Percentiles rank a stretch among this genome's conserved stretches.
These are phyloP conservation scores for Daktulosphaira vitifoliae DNA, from an alignment of 1,140 invertebrate species.

Conservation along the genomic window DNA sequence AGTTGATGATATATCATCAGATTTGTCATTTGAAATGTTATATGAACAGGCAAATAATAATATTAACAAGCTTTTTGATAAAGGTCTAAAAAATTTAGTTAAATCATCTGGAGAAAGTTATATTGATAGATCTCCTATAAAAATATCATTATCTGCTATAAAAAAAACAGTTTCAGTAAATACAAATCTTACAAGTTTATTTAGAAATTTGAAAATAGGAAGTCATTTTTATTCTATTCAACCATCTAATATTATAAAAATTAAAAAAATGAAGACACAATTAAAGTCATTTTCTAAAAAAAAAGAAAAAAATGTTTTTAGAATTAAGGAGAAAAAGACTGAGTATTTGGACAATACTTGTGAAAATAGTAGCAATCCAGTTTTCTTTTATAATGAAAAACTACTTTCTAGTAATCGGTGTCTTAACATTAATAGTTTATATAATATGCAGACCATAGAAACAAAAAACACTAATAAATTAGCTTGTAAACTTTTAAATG, in stretches of 20 bases:
- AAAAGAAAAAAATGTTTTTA: constrained; percentile 4
- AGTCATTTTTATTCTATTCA: constrained; percentile 1
- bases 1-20: no score
- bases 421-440: background rate
- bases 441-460: background rate
- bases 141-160: background rate
- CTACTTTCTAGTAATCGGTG: background rate
- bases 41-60: background rate
- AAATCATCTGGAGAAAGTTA: background rate
- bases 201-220: background rate
- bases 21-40: background rate
- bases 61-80: background rate
- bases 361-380: no score
- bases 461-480: background rate
- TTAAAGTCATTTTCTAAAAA: background rate
- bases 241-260: constrained; percentile 6
- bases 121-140: background rate
- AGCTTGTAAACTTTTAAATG: constrained; percentile 5
- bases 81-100: background rate
- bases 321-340: constrained; percentile 1
- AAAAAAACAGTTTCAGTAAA: background rate
- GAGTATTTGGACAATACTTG: no score
- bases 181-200: background rate
- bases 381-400: background rate
- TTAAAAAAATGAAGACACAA: background rate